Evolutionary conservation across 2,888 invertebrate species (phyloP), one percentile per base, ranked within the genome.

Genomic region (Eledona agricola): DNA sequence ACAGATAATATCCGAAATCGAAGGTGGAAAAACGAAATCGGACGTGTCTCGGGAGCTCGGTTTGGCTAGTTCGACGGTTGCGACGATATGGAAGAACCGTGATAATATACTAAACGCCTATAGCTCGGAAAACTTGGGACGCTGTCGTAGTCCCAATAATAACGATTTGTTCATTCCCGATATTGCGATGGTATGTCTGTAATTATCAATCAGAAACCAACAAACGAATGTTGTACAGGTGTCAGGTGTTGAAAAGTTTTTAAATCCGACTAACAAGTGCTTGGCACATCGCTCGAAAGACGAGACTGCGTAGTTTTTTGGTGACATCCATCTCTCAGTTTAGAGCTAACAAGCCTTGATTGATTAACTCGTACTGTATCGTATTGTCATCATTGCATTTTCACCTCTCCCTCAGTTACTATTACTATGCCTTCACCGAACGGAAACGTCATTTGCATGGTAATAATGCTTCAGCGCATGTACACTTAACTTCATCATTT

Each of bases 21-120:
- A 80, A 72, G 78, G 78, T 61, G 81, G 81, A 60, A 80, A 80
- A 73, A 80, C 80, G 75, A 81, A 81, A 76, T 80, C 80, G 65
- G 80, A 81, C 70, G 81, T 81, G 59, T 80, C 80, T 64, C 76
- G 80, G 55, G 79, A 79, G 67, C 76, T 80, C 67, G 81, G 81
- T 58, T 76, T 80, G 71, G 80, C 80, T 58, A 80, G 80, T 74
- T 80, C 80, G 49, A 81, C 81, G 54, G 81, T 80, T 40, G 81
- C 80, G 42, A 81, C 81, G 49, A 81, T 81, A 69, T 81, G 81
- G 81, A 81, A 81, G 75, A 80, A 81, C 67, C 79, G 81, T 57
- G 78, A 79, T 69, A 78, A 78, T 72, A 79, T 79, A 66, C 62
- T 72, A 62, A 70, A 58, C 57, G 72, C 72, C 58, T 72, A 71